phyloP scores from a whole-genome alignment of 2,797 vertebrate species.

The Lycodopsis pacificus region DNA sequence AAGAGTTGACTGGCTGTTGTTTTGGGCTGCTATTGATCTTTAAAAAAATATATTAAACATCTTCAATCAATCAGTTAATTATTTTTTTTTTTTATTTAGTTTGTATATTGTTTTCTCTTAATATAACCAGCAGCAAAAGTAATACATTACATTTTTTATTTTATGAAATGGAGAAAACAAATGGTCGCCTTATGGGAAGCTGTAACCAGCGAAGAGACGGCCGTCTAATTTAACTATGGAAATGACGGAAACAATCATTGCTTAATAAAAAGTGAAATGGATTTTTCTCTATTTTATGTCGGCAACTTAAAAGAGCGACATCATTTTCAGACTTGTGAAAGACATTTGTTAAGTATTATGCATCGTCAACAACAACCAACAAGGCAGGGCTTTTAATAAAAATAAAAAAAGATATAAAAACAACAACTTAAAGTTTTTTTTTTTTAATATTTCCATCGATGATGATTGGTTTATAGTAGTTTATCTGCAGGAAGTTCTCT shows the following conservation, averaged over 20 bases:
- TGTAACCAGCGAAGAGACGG: neutral
- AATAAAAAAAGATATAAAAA: no score
- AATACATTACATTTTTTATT: neutral
- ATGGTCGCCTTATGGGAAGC: neutral
- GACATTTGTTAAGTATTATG: neutral
- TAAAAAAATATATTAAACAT: neutral
- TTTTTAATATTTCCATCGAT: no score
- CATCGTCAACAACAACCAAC: neutral
- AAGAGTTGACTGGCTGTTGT: neutral
- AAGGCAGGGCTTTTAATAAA: no score
- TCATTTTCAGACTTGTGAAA: no score
- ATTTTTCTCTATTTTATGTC: neutral
- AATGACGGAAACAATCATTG: neutral
- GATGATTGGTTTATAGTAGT: constrained; percentile 6
- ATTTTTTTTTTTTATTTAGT: neutral
- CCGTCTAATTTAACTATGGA: neutral
- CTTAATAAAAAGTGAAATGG: neutral
- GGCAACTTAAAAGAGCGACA: neutral
- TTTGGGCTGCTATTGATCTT: neutral
- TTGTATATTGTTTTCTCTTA: neutral
- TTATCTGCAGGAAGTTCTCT: constrained; percentile 3
- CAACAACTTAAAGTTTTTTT: no score
- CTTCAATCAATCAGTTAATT: neutral
- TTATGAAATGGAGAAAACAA: neutral
- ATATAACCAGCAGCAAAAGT: neutral